phyloP scores from a whole-genome alignment of 2,888 invertebrate species.

The Cataglyphis rosenhaueri region DNA sequence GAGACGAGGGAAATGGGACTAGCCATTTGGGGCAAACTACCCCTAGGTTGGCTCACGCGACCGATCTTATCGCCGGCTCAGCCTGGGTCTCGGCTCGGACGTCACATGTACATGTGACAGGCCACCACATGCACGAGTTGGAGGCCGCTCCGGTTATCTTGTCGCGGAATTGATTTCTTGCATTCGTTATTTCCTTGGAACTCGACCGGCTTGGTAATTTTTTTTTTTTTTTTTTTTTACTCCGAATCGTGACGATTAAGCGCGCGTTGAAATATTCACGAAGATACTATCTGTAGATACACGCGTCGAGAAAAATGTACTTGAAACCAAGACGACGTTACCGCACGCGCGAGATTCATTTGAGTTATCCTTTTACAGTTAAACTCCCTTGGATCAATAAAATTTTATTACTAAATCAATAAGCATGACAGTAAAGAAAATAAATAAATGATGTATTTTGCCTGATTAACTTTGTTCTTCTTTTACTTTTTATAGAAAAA shows the following conservation, averaged over 20 bases:
- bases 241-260: slow-evolving; percentile 51
- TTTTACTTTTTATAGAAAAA: neutral
- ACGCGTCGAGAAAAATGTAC: slow-evolving; percentile 35
- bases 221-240: slow-evolving; percentile 3
- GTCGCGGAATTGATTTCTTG: slow-evolving; percentile 74
- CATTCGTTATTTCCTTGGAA: slow-evolving; percentile 73
- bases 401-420: neutral
- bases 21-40: slow-evolving; percentile 81
- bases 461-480: neutral
- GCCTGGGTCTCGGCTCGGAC: slow-evolving; percentile 62
- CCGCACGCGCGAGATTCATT: neutral
- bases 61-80: slow-evolving; percentile 79
- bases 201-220: slow-evolving; percentile 35
- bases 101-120: slow-evolving; percentile 26
- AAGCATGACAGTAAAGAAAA: neutral
- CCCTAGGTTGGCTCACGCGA: slow-evolving; percentile 79
- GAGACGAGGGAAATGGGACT: slow-evolving; percentile 77
- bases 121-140: neutral
- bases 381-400: neutral
- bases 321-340: slow-evolving; percentile 59
- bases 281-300: slow-evolving; percentile 45
- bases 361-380: neutral
- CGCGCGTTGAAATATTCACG: slow-evolving; percentile 51
- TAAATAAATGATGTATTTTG: neutral
- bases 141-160: slow-evolving; percentile 62